These are phyloP conservation scores for Micromesistius poutassou DNA, from an alignment of 2,797 vertebrate genomes.

Conservation along the genomic window DNA sequence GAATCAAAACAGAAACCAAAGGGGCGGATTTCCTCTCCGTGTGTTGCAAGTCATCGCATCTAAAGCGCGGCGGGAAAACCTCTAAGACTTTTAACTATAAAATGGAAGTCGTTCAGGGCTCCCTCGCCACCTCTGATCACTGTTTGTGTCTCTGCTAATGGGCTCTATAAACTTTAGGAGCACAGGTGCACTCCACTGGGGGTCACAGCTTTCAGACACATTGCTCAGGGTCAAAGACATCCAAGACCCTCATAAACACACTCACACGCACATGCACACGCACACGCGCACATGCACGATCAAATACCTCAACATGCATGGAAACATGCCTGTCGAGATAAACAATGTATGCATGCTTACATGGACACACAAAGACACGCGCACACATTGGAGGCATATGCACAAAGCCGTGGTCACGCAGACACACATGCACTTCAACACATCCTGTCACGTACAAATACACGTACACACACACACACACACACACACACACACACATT, in stretches of 20 bases:
- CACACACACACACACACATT: neutral
- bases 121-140: conserved; percentile 28
- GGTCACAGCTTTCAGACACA: conserved; percentile 59
- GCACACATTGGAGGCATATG: neutral
- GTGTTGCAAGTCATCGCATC: too few species aligned
- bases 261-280: neutral
- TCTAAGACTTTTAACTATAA: neutral
- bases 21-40: too few species aligned
- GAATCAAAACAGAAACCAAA: neutral
- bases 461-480: neutral
- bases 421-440: too few species aligned
- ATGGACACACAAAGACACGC: conserved; percentile 9
- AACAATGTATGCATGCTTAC: neutral
- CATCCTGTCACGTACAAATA: neutral
- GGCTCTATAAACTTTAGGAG: conserved; percentile 62
- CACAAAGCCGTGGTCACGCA: neutral
- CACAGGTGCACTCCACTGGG: conserved; percentile 65
- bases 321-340: too few species aligned
- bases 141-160: conserved; percentile 54
- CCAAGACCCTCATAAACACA: conserved; percentile 33
- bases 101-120: conserved; percentile 29
- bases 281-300: conserved; percentile 3
- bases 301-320: too few species aligned
- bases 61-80: neutral
- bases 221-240: conserved; percentile 52